phyloP scores from a whole-genome alignment of 2,888 invertebrate species.

The Dioctria rufipes region DNA sequence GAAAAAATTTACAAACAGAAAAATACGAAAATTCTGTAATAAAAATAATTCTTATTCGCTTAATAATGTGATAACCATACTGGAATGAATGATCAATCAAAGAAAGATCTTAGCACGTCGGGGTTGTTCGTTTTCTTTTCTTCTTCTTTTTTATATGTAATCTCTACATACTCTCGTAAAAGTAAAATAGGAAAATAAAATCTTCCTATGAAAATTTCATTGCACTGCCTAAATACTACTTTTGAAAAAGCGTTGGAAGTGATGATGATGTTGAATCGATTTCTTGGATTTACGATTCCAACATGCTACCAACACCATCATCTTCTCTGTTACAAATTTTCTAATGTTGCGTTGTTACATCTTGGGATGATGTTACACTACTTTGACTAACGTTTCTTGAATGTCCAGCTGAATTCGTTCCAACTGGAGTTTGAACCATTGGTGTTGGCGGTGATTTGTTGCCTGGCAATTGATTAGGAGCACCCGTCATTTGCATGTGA shows the following conservation, averaged over 20 bases:
- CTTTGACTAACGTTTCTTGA: constrained; percentile 79
- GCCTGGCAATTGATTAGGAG: constrained; percentile 74
- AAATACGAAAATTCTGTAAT: constrained; percentile 25
- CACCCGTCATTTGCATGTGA: constrained; percentile 83
- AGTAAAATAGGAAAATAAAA: constrained; percentile 7
- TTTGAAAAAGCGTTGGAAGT: constrained; percentile 27
- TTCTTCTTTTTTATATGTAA: neutral
- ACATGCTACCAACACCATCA: neutral
- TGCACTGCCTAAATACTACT: constrained; percentile 36
- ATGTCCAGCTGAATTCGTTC: constrained; percentile 70
- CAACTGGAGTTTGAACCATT: constrained; percentile 79
- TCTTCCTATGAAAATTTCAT: constrained; percentile 12
- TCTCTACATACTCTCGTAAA: constrained; percentile 21
- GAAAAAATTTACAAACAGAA: constrained; percentile 12
- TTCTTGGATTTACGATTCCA: neutral
- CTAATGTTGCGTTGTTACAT: constrained; percentile 39
- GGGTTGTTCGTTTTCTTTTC: neutral
- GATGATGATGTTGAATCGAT: neutral
- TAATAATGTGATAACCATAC: neutral
- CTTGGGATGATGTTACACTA: constrained; percentile 65
- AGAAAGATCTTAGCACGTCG: neutral
- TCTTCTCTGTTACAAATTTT: constrained; percentile 9
- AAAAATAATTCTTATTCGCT: constrained; percentile 2
- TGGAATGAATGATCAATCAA: constrained; percentile 18
- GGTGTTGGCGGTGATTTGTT: constrained; percentile 79